Percentiles rank a stretch among this genome's conserved stretches.
These are phyloP conservation scores for Zelostemma sp. DNA, from an alignment of 1,140 invertebrate genomes.

Conservation along the genomic window DNA sequence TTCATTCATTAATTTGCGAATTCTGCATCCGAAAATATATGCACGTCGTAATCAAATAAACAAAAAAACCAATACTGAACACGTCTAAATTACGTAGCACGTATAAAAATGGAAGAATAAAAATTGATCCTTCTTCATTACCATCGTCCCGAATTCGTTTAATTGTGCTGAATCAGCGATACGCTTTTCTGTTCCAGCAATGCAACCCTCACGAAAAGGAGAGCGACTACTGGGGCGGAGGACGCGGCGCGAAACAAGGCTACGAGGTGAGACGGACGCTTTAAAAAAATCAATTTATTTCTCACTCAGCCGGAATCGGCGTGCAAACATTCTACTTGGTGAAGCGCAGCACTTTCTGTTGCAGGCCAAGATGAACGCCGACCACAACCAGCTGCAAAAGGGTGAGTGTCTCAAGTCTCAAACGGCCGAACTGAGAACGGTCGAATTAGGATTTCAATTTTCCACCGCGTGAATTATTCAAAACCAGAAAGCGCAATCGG, in stretches of 20 bases:
- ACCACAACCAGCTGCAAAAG: constrained; percentile 72
- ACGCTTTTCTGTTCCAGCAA: constrained; percentile 67
- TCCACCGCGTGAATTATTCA: background rate
- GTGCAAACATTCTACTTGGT: constrained; percentile 62
- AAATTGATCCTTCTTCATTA: no score
- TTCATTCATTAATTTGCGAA: no score
- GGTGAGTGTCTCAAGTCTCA: constrained; percentile 57
- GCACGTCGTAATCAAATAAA: no score
- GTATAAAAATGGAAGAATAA: no score
- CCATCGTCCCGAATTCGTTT: no score
- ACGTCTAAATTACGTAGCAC: no score
- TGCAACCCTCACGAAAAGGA: constrained; percentile 73
- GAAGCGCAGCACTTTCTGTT: constrained; percentile 69
- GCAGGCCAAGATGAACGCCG: constrained; percentile 74
- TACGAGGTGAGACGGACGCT: constrained; percentile 68
- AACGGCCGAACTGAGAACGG: no score
- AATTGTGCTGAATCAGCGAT: no score
- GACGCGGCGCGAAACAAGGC: constrained; percentile 70
- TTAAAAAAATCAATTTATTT: constrained; percentile 44
- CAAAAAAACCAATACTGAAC: no score
- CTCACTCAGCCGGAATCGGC: constrained; percentile 25
- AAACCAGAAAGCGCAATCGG: no score
- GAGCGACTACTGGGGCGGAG: constrained; percentile 70
- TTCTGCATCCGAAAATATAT: no score
- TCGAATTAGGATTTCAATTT: constrained; percentile 24